A percentile compares a stretch with the other conserved stretches of the same genome.
Conservation (phyloP, 23 tunicate genomes). For the Ascidia mentula region DNA sequence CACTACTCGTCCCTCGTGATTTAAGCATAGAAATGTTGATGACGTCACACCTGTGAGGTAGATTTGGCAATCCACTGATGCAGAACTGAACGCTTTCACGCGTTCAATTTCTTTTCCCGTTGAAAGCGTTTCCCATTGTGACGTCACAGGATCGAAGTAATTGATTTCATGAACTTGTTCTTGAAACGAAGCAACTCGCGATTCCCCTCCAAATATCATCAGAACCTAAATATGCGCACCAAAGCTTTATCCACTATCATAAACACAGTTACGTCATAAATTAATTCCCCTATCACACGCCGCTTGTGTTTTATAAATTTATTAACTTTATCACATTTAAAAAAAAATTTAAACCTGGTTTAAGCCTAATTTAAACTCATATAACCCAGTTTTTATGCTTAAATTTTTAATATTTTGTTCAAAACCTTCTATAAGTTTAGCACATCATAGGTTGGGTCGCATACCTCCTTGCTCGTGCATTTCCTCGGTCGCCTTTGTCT, state of each 20-base stretch:
- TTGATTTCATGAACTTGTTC: conserved; percentile 42
- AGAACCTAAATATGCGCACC: conserved; percentile 42
- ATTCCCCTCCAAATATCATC: conserved; percentile 71
- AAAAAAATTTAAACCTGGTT: too few species aligned
- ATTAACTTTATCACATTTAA: too few species aligned
- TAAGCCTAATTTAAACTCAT: too few species aligned
- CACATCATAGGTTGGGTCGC: background rate
- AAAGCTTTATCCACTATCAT: too few species aligned
- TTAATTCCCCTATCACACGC: too few species aligned
- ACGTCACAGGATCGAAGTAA: conserved; percentile 50
- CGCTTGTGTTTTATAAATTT: too few species aligned
- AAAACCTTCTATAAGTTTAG: background rate
- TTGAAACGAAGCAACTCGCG: conserved; percentile 29
- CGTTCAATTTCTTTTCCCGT: conserved; percentile 7
- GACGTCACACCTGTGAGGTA: conserved; percentile 55
- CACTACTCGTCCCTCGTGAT: too few species aligned
- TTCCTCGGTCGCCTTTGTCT: conserved; percentile 74
- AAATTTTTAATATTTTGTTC: too few species aligned
- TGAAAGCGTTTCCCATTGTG: conserved; percentile 51
- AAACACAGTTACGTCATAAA: too few species aligned
- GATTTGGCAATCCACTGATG: conserved; percentile 61
- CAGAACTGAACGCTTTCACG: conserved; percentile 60
- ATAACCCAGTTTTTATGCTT: too few species aligned
- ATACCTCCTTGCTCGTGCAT: conserved; percentile 78
- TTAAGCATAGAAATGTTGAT: too few species aligned